phyloP scores from a whole-genome alignment of 1,140 invertebrate genomes.

The Drosophila sp. region DNA sequence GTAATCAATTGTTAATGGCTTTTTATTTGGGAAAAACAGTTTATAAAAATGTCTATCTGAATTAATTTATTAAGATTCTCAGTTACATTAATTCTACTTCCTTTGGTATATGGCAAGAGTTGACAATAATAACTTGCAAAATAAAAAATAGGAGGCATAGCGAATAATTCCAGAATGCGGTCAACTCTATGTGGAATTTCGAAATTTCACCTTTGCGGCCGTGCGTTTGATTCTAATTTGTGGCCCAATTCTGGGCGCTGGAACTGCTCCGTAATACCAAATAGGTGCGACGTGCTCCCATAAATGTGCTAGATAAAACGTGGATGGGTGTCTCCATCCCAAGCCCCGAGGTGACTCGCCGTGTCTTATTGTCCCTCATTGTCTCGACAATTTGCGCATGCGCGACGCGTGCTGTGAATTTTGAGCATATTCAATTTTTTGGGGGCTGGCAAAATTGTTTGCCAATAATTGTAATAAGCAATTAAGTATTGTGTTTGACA shows the following conservation, averaged over 20 bases:
- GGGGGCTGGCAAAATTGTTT: constrained; percentile 36
- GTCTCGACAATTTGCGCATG: constrained; percentile 44
- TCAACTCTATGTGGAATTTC: constrained; percentile 67
- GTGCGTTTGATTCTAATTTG: constrained; percentile 72
- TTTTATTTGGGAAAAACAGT: not conserved
- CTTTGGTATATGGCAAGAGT: not conserved
- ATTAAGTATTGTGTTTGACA: constrained; percentile 79
- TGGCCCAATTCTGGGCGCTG: constrained; percentile 54
- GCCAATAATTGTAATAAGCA: constrained; percentile 64
- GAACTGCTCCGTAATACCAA: constrained; percentile 67
- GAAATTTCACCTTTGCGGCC: constrained; percentile 68
- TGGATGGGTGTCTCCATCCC: constrained; percentile 22
- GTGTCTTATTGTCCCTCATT: constrained; percentile 14
- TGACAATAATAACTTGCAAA: constrained; percentile 3
- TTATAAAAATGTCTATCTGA: not conserved
- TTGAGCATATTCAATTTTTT: constrained; percentile 22
- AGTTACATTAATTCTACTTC: not conserved
- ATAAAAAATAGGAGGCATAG: not conserved
- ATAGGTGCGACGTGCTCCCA: constrained; percentile 56
- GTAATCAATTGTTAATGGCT: not conserved
- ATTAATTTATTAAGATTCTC: no score
- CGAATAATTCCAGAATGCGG: constrained; percentile 63
- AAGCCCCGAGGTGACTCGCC: not conserved
- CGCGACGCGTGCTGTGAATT: constrained; percentile 29
- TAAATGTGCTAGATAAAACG: constrained; percentile 5